These are phyloP conservation scores for Crioceris asparagi DNA, from an alignment of 2,888 invertebrate genomes.

Conservation along the genomic window DNA sequence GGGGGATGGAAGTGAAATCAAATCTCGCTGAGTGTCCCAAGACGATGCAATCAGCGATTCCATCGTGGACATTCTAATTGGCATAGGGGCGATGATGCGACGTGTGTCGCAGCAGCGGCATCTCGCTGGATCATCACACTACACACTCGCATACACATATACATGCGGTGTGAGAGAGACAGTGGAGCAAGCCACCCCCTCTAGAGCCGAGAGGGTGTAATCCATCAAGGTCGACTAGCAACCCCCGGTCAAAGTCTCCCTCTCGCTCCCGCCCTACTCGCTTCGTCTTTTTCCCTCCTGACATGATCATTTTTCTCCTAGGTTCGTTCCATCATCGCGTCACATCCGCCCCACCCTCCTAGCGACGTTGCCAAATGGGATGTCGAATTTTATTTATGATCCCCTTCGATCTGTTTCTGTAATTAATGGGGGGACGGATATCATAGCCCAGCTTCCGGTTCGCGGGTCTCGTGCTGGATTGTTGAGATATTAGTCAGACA, in stretches of 20 bases:
- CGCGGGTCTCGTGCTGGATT: too few species aligned
- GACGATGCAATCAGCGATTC: slow-evolving; percentile 33
- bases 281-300: slow-evolving; percentile 34
- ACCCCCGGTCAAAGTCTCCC: slow-evolving; percentile 50
- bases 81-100: slow-evolving; percentile 30
- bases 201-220: slow-evolving; percentile 23
- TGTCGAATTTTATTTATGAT: slow-evolving; percentile 43
- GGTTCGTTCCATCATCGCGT: slow-evolving; percentile 65
- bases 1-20: too few species aligned
- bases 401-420: slow-evolving; percentile 39
- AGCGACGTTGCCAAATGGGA: slow-evolving; percentile 43
- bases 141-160: too few species aligned
- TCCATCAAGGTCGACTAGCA: slow-evolving; percentile 40
- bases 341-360: slow-evolving; percentile 53
- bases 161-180: too few species aligned
- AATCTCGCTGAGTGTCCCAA: slow-evolving; percentile 13
- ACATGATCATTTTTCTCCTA: slow-evolving; percentile 63
- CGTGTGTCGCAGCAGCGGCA: slow-evolving; percentile 35
- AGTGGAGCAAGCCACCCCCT: background rate
- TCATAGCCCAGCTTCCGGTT: slow-evolving; percentile 32
- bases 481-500: too few species aligned
- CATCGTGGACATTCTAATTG: slow-evolving; percentile 39
- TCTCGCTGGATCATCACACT: too few species aligned
- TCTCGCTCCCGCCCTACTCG: slow-evolving; percentile 37
- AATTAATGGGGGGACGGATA: slow-evolving; percentile 40